Conservation (phyloP, 1,140 invertebrate genomes). For the Orchestia grillus region DNA sequence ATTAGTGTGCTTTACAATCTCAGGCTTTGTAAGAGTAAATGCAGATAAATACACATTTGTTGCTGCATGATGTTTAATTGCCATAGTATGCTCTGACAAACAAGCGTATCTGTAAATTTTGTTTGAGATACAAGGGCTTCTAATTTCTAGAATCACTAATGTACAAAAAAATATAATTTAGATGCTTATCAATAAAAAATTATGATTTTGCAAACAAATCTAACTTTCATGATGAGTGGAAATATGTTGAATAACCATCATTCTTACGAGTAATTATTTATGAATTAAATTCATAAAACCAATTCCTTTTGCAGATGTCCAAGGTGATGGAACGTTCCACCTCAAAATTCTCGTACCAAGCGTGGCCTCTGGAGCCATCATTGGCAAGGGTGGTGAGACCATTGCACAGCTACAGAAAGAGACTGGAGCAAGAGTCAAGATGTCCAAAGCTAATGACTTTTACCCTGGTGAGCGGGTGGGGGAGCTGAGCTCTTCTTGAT, state of each 20-base stretch:
- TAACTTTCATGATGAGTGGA: background rate
- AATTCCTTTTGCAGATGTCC: conserved; percentile 62
- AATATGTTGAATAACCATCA: background rate
- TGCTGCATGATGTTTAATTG: too few species aligned
- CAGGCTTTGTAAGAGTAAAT: too few species aligned
- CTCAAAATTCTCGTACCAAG: conserved; percentile 97
- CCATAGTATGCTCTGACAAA: too few species aligned
- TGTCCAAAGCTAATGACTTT: conserved; percentile 98
- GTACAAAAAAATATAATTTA: too few species aligned
- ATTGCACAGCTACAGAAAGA: conserved; percentile 97
- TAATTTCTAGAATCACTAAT: too few species aligned
- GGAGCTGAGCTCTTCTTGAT: background rate
- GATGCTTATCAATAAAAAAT: too few species aligned
- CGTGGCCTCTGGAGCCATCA: conserved; percentile 95
- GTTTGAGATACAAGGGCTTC: too few species aligned
- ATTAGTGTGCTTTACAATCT: too few species aligned
- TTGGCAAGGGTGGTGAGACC: conserved; percentile 97
- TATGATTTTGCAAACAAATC: too few species aligned
- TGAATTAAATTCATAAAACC: background rate
- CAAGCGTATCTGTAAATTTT: too few species aligned
- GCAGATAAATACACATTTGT: too few species aligned
- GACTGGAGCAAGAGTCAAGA: conserved; percentile 94
- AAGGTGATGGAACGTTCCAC: conserved; percentile 85
- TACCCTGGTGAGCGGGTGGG: conserved; percentile 86
- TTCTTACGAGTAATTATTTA: background rate